These are phyloP conservation scores for Periparus ater DNA, from an alignment of 2,797 vertebrate species.

Conservation along the genomic window DNA sequence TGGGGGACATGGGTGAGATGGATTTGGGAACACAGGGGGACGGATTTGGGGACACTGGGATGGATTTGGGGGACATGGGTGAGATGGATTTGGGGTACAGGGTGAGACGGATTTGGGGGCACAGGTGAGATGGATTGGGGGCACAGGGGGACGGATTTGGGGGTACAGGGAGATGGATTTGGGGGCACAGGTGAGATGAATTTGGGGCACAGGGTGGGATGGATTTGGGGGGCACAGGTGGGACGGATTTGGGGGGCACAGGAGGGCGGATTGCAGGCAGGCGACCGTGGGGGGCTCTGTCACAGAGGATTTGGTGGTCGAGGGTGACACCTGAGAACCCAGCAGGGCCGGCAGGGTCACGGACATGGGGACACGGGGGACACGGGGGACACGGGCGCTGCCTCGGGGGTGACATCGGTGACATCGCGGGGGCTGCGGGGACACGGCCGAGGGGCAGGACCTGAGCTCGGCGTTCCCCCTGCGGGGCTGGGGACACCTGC, in stretches of 20 bases:
- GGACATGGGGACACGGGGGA: not conserved
- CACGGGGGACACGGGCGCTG: not conserved
- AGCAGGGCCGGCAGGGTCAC: not conserved
- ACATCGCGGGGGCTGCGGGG: not conserved
- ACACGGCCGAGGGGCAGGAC: not conserved
- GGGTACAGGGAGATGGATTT: too few species aligned
- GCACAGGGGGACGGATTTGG: too few species aligned
- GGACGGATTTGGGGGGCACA: not conserved
- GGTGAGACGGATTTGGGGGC: too few species aligned
- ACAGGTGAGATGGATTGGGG: too few species aligned
- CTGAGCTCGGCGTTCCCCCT: not conserved
- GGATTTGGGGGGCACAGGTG: not conserved
- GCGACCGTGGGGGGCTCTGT: not conserved
- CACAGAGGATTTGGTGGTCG: not conserved
- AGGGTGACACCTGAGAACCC: not conserved
- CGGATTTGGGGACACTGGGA: too few species aligned
- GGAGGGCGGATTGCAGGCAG: not conserved
- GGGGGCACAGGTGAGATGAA: too few species aligned
- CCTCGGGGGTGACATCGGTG: not conserved
- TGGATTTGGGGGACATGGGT: too few species aligned
- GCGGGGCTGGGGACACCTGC: not conserved
- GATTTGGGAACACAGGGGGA: too few species aligned
- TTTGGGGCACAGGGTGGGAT: too few species aligned
- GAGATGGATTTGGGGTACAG: too few species aligned
- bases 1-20: not conserved